phyloP scores from a whole-genome alignment of 1,140 invertebrate species.

The Trichomalopsis sarcophagae region DNA sequence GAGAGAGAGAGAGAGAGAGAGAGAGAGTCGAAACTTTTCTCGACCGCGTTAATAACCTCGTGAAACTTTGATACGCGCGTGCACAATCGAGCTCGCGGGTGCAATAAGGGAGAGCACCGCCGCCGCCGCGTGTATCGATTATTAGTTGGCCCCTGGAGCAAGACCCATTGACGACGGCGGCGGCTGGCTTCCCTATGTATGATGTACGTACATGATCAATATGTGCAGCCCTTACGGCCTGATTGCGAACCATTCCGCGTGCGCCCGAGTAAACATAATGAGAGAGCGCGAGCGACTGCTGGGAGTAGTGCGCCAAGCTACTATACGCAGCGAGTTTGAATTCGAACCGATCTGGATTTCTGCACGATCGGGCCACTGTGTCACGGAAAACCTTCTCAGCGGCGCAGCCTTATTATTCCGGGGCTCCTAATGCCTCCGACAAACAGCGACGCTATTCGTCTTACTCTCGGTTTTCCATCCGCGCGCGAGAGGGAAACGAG shows the following conservation, averaged over 20 bases:
- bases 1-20: too few relatives aligned
- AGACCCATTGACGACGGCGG: not conserved
- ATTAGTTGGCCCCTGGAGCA: not conserved
- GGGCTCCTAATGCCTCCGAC: constrained; percentile 14
- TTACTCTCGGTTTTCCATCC: constrained; percentile 10
- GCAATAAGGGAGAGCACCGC: not conserved
- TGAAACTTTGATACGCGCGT: not conserved
- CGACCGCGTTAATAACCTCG: too few relatives aligned
- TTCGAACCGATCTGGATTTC: too few relatives aligned
- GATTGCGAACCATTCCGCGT: not conserved
- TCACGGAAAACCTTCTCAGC: not conserved
- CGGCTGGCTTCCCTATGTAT: not conserved
- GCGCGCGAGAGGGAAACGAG: constrained; percentile 6
- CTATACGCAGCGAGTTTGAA: too few relatives aligned
- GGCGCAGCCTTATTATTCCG: constrained; percentile 17
- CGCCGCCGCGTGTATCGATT: not conserved
- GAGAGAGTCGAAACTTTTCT: too few relatives aligned
- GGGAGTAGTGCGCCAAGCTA: too few relatives aligned
- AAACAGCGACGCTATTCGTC: not conserved
- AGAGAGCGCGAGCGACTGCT: not conserved
- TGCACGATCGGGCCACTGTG: too few relatives aligned
- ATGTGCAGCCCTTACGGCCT: not conserved
- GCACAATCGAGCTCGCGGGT: not conserved
- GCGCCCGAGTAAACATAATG: not conserved
- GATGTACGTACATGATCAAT: not conserved